These are phyloP conservation scores for Nerophis ophidion DNA, from an alignment of 2,113 vertebrate species.

Conservation along the genomic window DNA sequence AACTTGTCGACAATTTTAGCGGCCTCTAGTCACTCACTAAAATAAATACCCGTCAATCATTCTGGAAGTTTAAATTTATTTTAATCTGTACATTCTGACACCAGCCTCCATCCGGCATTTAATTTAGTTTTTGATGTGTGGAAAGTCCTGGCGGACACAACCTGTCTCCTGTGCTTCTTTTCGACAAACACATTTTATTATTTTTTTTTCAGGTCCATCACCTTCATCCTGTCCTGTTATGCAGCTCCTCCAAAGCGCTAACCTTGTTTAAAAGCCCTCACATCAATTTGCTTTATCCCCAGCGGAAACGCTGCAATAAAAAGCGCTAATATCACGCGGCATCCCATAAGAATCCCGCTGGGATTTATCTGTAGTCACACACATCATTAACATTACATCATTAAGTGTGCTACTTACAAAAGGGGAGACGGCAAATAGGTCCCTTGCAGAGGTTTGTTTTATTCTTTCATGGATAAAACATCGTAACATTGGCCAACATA, in stretches of 20 bases:
- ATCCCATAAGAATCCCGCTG: constrained; percentile 2
- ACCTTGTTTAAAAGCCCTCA: not conserved
- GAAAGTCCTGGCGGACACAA: not conserved
- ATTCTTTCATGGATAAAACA: not conserved
- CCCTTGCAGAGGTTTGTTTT: constrained; percentile 27
- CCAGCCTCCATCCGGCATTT: no score
- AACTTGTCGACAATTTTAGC: no score
- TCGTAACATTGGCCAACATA: no score
- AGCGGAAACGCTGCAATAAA: constrained; percentile 4
- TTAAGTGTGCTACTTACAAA: constrained; percentile 4
- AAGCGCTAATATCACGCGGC: constrained; percentile 1
- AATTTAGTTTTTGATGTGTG: no score
- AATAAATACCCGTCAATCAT: no score
- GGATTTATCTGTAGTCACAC: constrained; percentile 10
- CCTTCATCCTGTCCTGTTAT: not conserved
- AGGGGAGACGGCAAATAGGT: not conserved
- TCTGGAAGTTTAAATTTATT: no score
- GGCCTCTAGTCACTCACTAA: no score
- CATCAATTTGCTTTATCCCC: constrained; percentile 9
- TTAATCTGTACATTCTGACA: no score
- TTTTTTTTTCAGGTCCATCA: not conserved
- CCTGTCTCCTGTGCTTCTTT: not conserved
- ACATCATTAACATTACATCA: constrained; percentile 10
- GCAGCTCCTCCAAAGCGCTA: not conserved
- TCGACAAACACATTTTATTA: constrained; percentile 1